A percentile compares a stretch with the other conserved stretches of the same genome.
These are phyloP conservation scores for Rhynchonycteris naso DNA, from an alignment of 2,797 vertebrate genomes.

Conservation along the genomic window DNA sequence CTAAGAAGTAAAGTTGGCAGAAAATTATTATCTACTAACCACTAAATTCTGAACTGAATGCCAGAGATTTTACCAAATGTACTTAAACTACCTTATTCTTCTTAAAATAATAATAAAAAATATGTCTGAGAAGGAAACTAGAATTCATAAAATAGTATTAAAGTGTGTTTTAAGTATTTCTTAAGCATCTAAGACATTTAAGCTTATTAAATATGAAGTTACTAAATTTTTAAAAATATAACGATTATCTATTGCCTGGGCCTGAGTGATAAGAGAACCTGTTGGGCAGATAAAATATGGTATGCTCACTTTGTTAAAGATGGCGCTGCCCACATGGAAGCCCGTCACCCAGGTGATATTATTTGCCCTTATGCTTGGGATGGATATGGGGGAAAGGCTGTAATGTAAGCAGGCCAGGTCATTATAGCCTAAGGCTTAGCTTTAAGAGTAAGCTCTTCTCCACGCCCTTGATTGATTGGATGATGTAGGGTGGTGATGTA, in stretches of 20 bases:
- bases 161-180: not conserved
- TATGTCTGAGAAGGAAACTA: not conserved
- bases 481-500: too few species aligned
- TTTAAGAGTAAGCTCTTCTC: too few species aligned
- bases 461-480: too few species aligned
- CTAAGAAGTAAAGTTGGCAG: conserved; percentile 57
- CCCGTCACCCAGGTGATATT: too few species aligned
- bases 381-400: too few species aligned
- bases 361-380: too few species aligned
- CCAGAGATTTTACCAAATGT: conserved; percentile 59
- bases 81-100: not conserved
- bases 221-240: not conserved
- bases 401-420: too few species aligned
- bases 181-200: not conserved
- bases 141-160: not conserved
- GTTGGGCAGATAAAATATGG: too few species aligned
- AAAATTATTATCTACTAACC: conserved; percentile 46
- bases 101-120: not conserved
- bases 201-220: not conserved
- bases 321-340: too few species aligned
- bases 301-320: too few species aligned
- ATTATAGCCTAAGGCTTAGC: too few species aligned
- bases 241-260: not conserved
- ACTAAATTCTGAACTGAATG: not conserved
- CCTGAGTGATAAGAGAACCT: not conserved